phyloP scores from a whole-genome alignment of 2,797 vertebrate genomes.

The Lacerta viridis region DNA sequence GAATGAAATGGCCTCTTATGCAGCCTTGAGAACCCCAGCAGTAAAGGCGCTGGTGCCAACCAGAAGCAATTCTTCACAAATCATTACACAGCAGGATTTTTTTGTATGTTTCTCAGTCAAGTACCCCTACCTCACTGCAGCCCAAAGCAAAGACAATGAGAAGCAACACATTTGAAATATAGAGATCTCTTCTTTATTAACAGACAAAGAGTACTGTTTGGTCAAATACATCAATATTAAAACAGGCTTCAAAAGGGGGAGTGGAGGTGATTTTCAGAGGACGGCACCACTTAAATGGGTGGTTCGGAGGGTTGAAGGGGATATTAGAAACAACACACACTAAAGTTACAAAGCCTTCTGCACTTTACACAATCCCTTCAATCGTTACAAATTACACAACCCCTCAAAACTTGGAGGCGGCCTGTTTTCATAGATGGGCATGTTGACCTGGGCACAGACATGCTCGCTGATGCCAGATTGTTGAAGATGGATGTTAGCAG shows the following conservation, averaged over 20 bases:
- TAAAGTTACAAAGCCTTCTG: slow-evolving; percentile 47
- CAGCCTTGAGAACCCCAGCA: not conserved
- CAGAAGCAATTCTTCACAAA: not conserved
- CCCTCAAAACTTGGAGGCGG: not conserved
- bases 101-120: not conserved
- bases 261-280: slow-evolving; percentile 55
- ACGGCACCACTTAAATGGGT: slow-evolving; percentile 55
- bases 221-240: slow-evolving; percentile 71
- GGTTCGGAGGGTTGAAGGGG: slow-evolving; percentile 47
- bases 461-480: slow-evolving; percentile 16
- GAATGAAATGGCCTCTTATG: not conserved
- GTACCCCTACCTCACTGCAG: not conserved
- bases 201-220: slow-evolving; percentile 56
- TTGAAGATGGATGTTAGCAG: not conserved
- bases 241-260: slow-evolving; percentile 65
- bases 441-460: slow-evolving; percentile 3
- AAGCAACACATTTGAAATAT: slow-evolving; percentile 62
- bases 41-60: too few species aligned
- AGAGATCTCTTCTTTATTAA: slow-evolving; percentile 69
- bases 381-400: slow-evolving; percentile 12
- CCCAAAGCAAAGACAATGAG: slow-evolving; percentile 25
- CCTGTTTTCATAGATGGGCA: slow-evolving; percentile 8
- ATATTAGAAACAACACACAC: slow-evolving; percentile 38
- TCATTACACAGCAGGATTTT: not conserved
- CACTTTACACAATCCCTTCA: slow-evolving; percentile 36